Percentiles rank a stretch among this genome's conserved stretches.
Conservation (phyloP, 1,140 invertebrate genomes). For the Camponotus floridanus region DNA sequence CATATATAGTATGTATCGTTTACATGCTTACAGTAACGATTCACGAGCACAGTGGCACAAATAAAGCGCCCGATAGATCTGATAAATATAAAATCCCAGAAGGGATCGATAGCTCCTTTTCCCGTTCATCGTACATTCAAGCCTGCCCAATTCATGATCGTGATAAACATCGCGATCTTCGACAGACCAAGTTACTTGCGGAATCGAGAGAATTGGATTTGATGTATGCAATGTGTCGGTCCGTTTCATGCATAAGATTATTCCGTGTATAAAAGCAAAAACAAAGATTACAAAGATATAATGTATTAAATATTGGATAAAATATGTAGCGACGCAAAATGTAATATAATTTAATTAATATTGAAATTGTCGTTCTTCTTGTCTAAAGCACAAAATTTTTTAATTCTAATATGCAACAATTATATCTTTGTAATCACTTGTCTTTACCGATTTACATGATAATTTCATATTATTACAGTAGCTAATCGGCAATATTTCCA, state of each 20-base stretch:
- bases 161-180: slow-evolving; percentile 79
- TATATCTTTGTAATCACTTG: slow-evolving; percentile 63
- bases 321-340: not conserved
- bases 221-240: slow-evolving; percentile 51
- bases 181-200: slow-evolving; percentile 82
- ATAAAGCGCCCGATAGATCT: slow-evolving; percentile 67
- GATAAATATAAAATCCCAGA: slow-evolving; percentile 68
- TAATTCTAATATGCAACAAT: not conserved
- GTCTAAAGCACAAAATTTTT: not conserved
- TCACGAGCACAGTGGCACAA: slow-evolving; percentile 77
- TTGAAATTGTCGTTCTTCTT: not conserved
- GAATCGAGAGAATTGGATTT: slow-evolving; percentile 74
- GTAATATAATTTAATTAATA: not conserved
- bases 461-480: slow-evolving; percentile 31
- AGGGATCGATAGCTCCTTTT: slow-evolving; percentile 69
- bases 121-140: slow-evolving; percentile 75
- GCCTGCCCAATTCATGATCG: slow-evolving; percentile 78
- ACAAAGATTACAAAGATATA: slow-evolving; percentile 65
- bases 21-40: slow-evolving; percentile 76
- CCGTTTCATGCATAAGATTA: slow-evolving; percentile 75
- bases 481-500: slow-evolving; percentile 76
- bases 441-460: slow-evolving; percentile 14
- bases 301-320: slow-evolving; percentile 15
- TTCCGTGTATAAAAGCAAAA: slow-evolving; percentile 25
- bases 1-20: too few species aligned